A percentile compares a stretch with the other conserved stretches of the same genome.
Conservation (phyloP, 2,797 vertebrate genomes). For the Hypotaenidia philippensis region DNA sequence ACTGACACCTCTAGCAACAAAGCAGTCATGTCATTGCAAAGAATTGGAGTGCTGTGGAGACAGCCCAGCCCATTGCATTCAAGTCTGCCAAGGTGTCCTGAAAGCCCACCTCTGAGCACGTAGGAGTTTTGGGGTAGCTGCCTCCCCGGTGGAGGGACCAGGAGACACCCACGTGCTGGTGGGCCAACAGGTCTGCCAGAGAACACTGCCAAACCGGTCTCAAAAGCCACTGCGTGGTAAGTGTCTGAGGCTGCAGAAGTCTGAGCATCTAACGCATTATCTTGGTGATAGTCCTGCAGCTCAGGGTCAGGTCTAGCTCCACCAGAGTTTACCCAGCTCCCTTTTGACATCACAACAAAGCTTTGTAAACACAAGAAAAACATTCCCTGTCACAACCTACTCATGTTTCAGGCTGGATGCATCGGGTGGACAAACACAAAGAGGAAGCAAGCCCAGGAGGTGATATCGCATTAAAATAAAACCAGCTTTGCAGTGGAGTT, state of each 20-base stretch:
- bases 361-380: background rate
- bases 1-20: background rate
- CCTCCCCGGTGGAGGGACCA: background rate
- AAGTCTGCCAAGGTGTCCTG: background rate
- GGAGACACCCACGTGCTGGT: fast-evolving
- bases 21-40: background rate
- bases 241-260: background rate
- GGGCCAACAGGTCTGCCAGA: background rate
- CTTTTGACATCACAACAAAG: background rate
- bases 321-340: background rate
- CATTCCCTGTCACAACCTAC: background rate
- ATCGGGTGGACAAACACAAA: background rate
- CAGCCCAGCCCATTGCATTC: background rate
- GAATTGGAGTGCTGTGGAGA: background rate
- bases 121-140: background rate
- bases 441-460: background rate
- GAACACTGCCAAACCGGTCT: background rate
- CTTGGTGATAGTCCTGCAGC: background rate
- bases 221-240: background rate
- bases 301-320: background rate
- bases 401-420: background rate
- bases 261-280: background rate
- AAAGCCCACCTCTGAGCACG: fast-evolving
- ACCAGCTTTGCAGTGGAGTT: background rate
- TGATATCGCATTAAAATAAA: background rate